Evolutionary conservation across 2,113 vertebrate species (phyloP).

Genomic region (Epinephelus fuscoguttatus): DNA sequence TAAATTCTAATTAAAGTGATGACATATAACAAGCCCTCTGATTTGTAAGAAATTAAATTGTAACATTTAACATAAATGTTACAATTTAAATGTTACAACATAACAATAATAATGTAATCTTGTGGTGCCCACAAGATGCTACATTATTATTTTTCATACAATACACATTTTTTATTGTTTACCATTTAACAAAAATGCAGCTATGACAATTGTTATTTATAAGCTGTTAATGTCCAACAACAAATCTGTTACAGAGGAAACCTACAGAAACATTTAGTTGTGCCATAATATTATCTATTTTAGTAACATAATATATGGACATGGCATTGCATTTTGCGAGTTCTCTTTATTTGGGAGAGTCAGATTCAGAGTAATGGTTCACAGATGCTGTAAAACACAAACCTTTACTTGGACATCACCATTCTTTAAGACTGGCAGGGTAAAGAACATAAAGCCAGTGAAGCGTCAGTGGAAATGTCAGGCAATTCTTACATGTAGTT

Average conservation of each 20-base stretch:
- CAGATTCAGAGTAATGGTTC: conserved; percentile 41
- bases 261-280: neutral
- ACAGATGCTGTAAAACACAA: conserved; percentile 53
- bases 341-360: conserved; percentile 1
- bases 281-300: neutral
- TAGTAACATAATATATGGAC: neutral
- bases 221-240: neutral
- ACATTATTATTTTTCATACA: too few species aligned
- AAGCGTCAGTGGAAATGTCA: conserved; percentile 54
- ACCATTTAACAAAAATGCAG: neutral
- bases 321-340: neutral
- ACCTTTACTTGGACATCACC: neutral
- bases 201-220: neutral
- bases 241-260: neutral
- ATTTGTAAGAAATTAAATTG: neutral
- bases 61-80: too few species aligned
- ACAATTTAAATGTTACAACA: too few species aligned
- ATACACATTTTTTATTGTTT: too few species aligned
- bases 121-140: too few species aligned
- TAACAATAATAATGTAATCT: too few species aligned
- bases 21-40: neutral
- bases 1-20: neutral
- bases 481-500: conserved; percentile 38
- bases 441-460: conserved; percentile 32
- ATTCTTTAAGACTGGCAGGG: conserved; percentile 8